phyloP scores from a whole-genome alignment of 1,140 invertebrate genomes.

The Aricia agestis region DNA sequence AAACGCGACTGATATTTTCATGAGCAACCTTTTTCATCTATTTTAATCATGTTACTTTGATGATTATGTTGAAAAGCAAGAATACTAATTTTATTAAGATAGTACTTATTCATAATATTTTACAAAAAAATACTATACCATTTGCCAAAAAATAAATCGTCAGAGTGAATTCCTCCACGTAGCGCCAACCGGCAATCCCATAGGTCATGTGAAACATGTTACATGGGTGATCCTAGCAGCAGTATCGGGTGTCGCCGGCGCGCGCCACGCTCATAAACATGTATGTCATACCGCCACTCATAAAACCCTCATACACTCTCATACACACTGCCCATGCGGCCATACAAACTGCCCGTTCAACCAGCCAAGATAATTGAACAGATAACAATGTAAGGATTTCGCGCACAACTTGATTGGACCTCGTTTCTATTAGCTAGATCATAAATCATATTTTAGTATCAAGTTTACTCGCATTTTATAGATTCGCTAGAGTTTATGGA shows the following conservation, averaged over 20 bases:
- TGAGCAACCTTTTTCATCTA: too few relatives aligned
- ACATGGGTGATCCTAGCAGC: constrained; percentile 37
- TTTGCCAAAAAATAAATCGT: constrained; percentile 6
- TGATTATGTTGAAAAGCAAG: too few relatives aligned
- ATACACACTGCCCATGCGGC: background rate
- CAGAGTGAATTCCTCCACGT: constrained; percentile 36
- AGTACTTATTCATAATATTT: too few relatives aligned
- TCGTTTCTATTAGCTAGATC: background rate
- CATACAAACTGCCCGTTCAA: too few relatives aligned
- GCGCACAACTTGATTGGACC: background rate
- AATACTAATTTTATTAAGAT: too few relatives aligned
- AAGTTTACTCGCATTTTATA: background rate
- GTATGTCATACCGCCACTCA: constrained; percentile 30
- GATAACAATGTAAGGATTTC: background rate
- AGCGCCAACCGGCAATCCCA: constrained; percentile 23
- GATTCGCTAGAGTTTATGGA: background rate
- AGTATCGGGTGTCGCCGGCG: constrained; percentile 38
- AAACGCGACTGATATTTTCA: too few relatives aligned
- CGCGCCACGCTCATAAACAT: constrained; percentile 36
- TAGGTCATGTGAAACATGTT: constrained; percentile 35
- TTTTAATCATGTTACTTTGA: too few relatives aligned
- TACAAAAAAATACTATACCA: too few relatives aligned
- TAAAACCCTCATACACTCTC: constrained; percentile 24
- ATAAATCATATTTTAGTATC: constrained; percentile 4
- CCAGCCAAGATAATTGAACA: background rate